phyloP scores from a whole-genome alignment of 2,888 invertebrate genomes.

The Oscheius sp. region DNA sequence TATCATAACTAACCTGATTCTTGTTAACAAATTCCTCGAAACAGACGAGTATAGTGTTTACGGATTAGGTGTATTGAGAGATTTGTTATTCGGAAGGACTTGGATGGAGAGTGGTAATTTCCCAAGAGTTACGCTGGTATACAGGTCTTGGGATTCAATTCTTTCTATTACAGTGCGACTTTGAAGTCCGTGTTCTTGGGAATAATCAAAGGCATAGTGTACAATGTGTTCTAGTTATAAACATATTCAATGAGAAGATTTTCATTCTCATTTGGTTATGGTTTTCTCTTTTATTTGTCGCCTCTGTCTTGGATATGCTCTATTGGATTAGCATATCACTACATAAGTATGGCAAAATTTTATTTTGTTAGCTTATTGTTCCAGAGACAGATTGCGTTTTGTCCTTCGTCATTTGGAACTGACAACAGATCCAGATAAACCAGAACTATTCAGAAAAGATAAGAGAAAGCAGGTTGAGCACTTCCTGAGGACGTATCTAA shows the following conservation, averaged over 20 bases:
- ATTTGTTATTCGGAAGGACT: conserved; percentile 64
- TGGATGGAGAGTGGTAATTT: conserved; percentile 70
- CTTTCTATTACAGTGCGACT: conserved; percentile 57
- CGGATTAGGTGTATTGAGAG: conserved; percentile 68
- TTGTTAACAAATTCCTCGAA: conserved; percentile 69
- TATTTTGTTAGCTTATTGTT: neutral
- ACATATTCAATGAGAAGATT: conserved; percentile 70
- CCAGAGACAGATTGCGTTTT: conserved; percentile 68
- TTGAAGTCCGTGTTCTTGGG: conserved; percentile 69
- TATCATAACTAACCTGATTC: conserved; percentile 66
- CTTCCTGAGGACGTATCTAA: conserved; percentile 67
- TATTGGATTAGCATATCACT: conserved; percentile 65
- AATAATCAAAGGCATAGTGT: conserved; percentile 69
- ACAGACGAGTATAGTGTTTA: conserved; percentile 69
- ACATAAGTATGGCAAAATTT: conserved; percentile 3
- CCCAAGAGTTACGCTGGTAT: conserved; percentile 62
- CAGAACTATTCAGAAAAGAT: conserved; percentile 68
- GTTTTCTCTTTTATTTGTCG: conserved; percentile 67
- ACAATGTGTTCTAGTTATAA: conserved; percentile 70
- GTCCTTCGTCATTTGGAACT: conserved; percentile 68
- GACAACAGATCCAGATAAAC: conserved; percentile 68
- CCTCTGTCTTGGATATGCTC: conserved; percentile 65
- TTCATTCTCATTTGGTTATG: conserved; percentile 70
- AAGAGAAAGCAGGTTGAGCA: conserved; percentile 70
- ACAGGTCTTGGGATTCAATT: neutral